Conservation (phyloP, 92 coral and sea anemone genomes). For the Phenganax stokvisi region DNA sequence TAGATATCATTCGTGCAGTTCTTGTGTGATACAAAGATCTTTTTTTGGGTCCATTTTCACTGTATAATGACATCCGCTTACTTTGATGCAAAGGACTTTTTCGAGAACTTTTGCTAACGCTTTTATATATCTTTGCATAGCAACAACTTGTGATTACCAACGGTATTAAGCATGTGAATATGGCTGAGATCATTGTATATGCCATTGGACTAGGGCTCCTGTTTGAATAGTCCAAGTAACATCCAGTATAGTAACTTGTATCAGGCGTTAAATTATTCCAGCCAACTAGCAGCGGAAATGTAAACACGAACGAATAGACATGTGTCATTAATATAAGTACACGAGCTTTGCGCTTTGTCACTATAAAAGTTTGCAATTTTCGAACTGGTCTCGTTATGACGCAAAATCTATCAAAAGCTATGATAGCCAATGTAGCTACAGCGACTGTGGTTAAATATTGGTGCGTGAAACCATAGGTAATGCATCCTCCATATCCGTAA, state of each 20-base stretch:
- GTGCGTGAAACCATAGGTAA: constrained; percentile 70
- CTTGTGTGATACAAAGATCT: constrained; percentile 68
- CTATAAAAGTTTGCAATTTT: constrained; percentile 52
- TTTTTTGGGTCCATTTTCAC: constrained; percentile 51
- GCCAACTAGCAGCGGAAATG: constrained; percentile 79
- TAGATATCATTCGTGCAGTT: constrained; percentile 83
- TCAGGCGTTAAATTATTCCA: constrained; percentile 78
- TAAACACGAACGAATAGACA: constrained; percentile 60
- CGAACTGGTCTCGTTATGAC: constrained; percentile 78
- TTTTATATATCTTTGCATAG: constrained; percentile 69
- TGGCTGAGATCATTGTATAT: constrained; percentile 65
- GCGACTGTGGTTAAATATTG: constrained; percentile 73
- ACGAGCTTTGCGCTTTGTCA: constrained; percentile 56
- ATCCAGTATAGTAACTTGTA: constrained; percentile 62
- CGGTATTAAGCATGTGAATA: constrained; percentile 64
- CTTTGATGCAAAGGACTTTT: constrained; percentile 49
- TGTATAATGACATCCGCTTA: constrained; percentile 39
- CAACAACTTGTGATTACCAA: constrained; percentile 68
- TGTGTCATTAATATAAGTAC: constrained; percentile 53
- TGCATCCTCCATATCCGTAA: constrained; percentile 65
- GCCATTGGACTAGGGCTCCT: constrained; percentile 66
- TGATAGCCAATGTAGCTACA: constrained; percentile 71
- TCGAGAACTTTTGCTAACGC: constrained; percentile 70
- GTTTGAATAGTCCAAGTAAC: constrained; percentile 79
- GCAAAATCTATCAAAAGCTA: constrained; percentile 78